Base-by-base conservation (phyloP, 2,113 vertebrate genomes). In the Crotalus horridus region DNA sequence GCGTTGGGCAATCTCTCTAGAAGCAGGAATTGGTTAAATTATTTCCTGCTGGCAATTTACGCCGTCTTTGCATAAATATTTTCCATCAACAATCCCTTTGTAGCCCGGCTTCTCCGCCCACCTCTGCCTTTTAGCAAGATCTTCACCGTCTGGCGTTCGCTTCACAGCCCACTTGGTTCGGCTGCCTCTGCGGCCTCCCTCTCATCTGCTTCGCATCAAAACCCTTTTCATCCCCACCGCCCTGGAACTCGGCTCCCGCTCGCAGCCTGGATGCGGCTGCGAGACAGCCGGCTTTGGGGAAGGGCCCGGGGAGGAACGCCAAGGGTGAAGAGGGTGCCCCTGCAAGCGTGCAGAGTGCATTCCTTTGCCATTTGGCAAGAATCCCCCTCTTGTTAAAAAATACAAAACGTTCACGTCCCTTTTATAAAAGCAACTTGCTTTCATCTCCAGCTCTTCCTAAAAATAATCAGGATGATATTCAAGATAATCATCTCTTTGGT, bases 71-170 rank as follows among this genome's bases (percentile, higher is more conserved):
- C 89, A 74, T 43, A 46, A 94, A 95, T 86, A 94, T 86, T 95
- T 95, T 95, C 94, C 96, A 61, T 0, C 11, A 94, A 53, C 93
- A 94, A 96, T 94, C 92, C 55, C 89, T 89, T 87, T 0, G 24
- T 24, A 58, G 56, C 93, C 23, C 89, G 6, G 89, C 86, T 29
- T 89, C 4, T 24, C 93, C 92, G 91, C n/a, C 89, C 21, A 81
- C 74, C 26, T 91, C 2, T 95, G 89, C 94, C 90, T 88, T 7
- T 89, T 9, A 81, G 74, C 74, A 21, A 81, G 74, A 43, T 81
- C 39, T 21, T 9, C 74, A 21, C 33, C 33, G 74, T 93, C 89
- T 64, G 94, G 90, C 33, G 55, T 48, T 93, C 85, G 23, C 91
- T 93, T 90, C 93, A 26, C 24, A 89, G 59, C 53, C 64, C 92